These are phyloP conservation scores for Florisuga fusca DNA, from an alignment of 2,797 vertebrate genomes.

Conservation along the genomic window DNA sequence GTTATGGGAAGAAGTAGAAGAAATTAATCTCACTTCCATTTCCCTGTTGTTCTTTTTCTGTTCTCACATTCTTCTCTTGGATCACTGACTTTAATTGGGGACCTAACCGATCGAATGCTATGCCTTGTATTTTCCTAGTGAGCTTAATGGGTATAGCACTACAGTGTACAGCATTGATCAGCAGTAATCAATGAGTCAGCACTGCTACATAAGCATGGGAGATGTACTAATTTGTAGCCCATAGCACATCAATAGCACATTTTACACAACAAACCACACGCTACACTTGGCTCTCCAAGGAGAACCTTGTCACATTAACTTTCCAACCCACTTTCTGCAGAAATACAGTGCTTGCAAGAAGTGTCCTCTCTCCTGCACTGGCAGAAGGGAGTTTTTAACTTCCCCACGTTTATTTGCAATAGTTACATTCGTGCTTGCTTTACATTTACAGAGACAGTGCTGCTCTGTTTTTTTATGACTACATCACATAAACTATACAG, in stretches of 20 bases:
- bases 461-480: not conserved
- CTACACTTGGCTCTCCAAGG: not conserved
- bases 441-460: not conserved
- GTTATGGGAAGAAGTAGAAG: not conserved
- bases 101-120: not conserved
- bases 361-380: not conserved
- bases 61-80: conserved; percentile 14
- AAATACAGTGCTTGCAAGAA: not conserved
- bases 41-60: not conserved
- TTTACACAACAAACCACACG: not conserved
- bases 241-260: not conserved
- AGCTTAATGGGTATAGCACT: not conserved
- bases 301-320: not conserved
- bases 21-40: conserved; percentile 15
- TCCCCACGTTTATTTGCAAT: not conserved
- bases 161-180: not conserved
- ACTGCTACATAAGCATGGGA: not conserved
- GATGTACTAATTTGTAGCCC: not conserved
- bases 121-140: not conserved
- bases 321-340: not conserved
- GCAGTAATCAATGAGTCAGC: conserved; percentile 18
- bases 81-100: conserved; percentile 19
- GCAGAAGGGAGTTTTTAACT: not conserved
- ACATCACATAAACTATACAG: too few species aligned
- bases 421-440: not conserved